phyloP scores from a whole-genome alignment of 2,888 invertebrate species.

The Chymomyza fuscimana region DNA sequence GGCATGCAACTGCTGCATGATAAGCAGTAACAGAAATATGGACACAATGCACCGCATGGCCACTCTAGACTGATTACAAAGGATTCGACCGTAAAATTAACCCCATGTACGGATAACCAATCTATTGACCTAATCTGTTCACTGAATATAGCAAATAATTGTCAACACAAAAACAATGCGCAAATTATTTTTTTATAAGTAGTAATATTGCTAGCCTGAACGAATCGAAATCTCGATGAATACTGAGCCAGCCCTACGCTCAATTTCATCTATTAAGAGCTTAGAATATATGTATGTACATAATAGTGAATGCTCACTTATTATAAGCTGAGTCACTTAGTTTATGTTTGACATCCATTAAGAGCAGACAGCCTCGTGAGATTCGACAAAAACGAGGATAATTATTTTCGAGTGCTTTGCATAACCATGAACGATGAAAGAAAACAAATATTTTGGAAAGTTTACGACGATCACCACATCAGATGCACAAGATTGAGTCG shows the following conservation, averaged over 20 bases:
- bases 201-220: constrained; percentile 14
- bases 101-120: too few relatives aligned
- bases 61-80: not conserved
- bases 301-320: not conserved
- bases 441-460: too few relatives aligned
- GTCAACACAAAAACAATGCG: not conserved
- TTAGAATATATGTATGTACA: not conserved
- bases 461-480: too few relatives aligned
- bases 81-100: not conserved
- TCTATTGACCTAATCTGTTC: not conserved
- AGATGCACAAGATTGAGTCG: too few relatives aligned
- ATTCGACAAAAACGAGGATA: too few relatives aligned
- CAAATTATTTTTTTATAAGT: not conserved
- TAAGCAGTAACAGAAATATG: not conserved
- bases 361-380: too few relatives aligned
- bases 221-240: constrained; percentile 28
- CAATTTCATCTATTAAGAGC: not conserved
- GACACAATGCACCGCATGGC: not conserved
- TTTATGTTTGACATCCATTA: too few relatives aligned
- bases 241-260: constrained; percentile 37
- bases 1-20: not conserved
- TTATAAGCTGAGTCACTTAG: not conserved
- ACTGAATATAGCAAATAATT: not conserved
- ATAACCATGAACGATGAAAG: too few relatives aligned
- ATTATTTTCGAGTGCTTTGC: too few relatives aligned